phyloP scores from a whole-genome alignment of 1,140 invertebrate genomes.

The Bombus polaris region DNA sequence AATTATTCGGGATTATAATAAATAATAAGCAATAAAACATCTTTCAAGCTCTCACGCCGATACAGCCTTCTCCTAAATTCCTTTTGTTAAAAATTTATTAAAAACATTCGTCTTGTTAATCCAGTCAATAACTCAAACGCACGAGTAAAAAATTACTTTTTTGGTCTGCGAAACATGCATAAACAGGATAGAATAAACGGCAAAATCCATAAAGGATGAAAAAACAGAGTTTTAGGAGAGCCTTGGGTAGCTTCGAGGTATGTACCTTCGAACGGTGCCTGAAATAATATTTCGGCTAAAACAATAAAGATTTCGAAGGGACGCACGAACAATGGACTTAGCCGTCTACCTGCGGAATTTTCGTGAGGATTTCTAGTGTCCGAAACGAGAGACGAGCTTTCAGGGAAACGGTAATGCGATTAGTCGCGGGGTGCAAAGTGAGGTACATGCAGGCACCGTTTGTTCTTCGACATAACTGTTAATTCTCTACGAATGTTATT shows the following conservation, averaged over 20 bases:
- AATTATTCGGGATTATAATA: no score
- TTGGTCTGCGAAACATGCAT: background rate
- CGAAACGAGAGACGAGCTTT: slow-evolving; percentile 39
- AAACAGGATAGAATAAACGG: background rate
- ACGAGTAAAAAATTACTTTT: background rate
- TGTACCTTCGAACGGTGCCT: slow-evolving; percentile 30
- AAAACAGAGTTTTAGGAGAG: slow-evolving; percentile 15
- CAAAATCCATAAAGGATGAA: slow-evolving; percentile 31
- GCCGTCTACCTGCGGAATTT: slow-evolving; percentile 57
- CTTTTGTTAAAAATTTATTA: no score
- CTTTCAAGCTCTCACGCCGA: no score
- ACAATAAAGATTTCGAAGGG: slow-evolving; percentile 57
- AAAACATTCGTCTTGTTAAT: no score
- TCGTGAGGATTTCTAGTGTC: slow-evolving; percentile 29
- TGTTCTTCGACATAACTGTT: slow-evolving; percentile 50
- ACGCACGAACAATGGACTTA: slow-evolving; percentile 22
- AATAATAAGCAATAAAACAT: no score
- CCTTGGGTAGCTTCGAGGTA: background rate
- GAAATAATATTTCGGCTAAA: slow-evolving; percentile 61
- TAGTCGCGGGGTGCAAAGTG: slow-evolving; percentile 49
- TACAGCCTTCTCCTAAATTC: no score
- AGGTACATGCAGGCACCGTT: slow-evolving; percentile 29
- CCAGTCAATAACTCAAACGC: no score
- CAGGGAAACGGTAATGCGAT: slow-evolving; percentile 60
- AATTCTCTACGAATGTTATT: slow-evolving; percentile 55